Evolutionary conservation across 2,797 vertebrate genomes (phyloP).

Genomic region (Oreonectes daqikongensis): DNA sequence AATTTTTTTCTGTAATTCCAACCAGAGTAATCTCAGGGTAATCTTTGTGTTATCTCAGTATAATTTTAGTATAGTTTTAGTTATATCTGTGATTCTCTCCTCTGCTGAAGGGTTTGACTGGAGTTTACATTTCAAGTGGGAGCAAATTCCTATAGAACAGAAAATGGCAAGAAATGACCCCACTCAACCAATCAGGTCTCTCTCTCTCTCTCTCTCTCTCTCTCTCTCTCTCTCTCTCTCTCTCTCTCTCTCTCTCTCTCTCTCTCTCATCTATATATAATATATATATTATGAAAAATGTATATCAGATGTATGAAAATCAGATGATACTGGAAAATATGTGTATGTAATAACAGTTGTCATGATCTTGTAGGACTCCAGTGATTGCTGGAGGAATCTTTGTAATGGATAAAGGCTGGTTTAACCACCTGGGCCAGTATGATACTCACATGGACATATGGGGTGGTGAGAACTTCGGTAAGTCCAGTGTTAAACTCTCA

Average conservation of each 20-base stretch:
- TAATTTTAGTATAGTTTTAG: too few relatives aligned
- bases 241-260: too few relatives aligned
- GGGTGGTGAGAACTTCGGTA: constrained; percentile 99
- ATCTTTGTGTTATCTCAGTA: too few relatives aligned
- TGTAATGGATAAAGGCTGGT: constrained; percentile 96
- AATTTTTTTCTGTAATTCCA: too few relatives aligned
- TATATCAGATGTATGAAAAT: not conserved
- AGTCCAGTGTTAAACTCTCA: constrained; percentile 60
- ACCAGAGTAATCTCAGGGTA: too few relatives aligned
- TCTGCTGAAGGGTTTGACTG: constrained; percentile 91
- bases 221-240: too few relatives aligned
- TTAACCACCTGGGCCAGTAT: constrained; percentile 97
- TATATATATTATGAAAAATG: not conserved
- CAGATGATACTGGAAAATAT: not conserved
- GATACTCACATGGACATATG: constrained; percentile 99
- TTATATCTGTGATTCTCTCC: not conserved
- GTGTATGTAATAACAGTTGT: not conserved
- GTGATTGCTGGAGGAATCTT: constrained; percentile 98
- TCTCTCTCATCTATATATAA: not conserved
- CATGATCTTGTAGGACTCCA: constrained; percentile 83
- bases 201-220: too few relatives aligned
- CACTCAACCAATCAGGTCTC: constrained; percentile 90
- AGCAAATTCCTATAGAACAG: constrained; percentile 98
- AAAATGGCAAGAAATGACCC: constrained; percentile 95
- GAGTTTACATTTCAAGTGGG: constrained; percentile 99